Evolutionary conservation across 2,113 vertebrate species (phyloP).

Genomic region (Oryzias curvinotus): DNA sequence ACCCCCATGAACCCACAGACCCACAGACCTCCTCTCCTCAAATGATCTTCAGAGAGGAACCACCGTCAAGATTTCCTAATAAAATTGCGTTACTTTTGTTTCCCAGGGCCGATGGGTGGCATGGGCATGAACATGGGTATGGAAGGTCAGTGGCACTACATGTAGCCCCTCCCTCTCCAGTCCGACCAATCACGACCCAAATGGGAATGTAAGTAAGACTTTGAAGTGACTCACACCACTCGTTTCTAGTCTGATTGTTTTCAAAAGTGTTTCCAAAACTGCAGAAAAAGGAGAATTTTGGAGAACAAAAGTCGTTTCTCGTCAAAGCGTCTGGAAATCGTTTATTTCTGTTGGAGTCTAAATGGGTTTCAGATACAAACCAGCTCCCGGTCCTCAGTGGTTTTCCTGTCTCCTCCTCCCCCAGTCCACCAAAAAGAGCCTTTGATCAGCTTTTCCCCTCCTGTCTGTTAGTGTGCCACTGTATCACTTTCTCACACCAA

Average conservation of each 20-base stretch:
- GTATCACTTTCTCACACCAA: not conserved
- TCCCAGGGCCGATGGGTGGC: constrained; percentile 97
- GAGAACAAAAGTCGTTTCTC: too few relatives aligned
- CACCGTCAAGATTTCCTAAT: constrained; percentile 12
- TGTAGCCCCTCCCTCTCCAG: constrained; percentile 95
- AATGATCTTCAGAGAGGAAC: constrained; percentile 22
- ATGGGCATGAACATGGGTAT: constrained; percentile 99
- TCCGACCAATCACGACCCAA: constrained; percentile 93
- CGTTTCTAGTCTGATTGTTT: not conserved
- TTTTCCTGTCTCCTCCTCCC: constrained; percentile 35
- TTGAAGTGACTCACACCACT: constrained; percentile 43
- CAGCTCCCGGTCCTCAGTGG: constrained; percentile 21
- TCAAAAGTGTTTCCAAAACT: not conserved
- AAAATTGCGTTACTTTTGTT: constrained; percentile 14
- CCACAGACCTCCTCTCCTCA: constrained; percentile 1
- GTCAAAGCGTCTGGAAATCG: not conserved
- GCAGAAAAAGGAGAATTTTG: not conserved
- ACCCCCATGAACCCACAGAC: too few relatives aligned
- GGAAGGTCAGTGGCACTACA: constrained; percentile 99
- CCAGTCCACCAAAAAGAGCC: constrained; percentile 63
- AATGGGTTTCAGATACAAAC: constrained; percentile 25
- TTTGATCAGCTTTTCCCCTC: constrained; percentile 58
- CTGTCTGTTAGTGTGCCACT: constrained; percentile 19
- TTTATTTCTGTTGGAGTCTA: not conserved
- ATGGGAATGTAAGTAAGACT: constrained; percentile 95